A percentile compares a stretch with the other conserved stretches of the same genome.
Conservation (phyloP, 2,113 vertebrate species). For the Etheostoma cragini region DNA sequence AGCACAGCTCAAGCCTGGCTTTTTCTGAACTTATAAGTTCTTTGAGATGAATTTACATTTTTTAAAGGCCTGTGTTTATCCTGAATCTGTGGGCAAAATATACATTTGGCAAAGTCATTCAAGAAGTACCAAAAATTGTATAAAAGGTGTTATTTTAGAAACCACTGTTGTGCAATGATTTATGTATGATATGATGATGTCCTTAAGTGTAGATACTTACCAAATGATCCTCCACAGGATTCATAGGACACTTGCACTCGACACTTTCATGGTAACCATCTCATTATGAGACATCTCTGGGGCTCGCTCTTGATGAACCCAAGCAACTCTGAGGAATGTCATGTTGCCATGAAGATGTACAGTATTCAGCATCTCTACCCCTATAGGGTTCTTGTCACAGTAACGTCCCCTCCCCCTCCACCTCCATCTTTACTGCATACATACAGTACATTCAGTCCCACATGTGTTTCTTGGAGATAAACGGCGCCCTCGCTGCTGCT, state of each 20-base stretch:
- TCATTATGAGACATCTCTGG: conserved; percentile 37
- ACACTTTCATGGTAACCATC: conserved; percentile 25
- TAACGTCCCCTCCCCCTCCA: neutral
- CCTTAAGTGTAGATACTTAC: neutral
- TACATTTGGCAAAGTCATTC: neutral
- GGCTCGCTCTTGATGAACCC: neutral
- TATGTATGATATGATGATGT: neutral
- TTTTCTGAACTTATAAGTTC: neutral
- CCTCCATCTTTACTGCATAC: neutral
- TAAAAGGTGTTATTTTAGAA: neutral
- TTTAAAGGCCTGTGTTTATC: neutral
- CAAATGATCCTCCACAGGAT: neutral
- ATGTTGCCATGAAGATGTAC: conserved; percentile 71
- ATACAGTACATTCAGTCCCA: conserved; percentile 5
- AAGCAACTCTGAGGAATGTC: conserved; percentile 33
- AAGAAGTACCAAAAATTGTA: neutral
- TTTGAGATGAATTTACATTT: neutral
- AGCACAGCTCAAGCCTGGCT: neutral
- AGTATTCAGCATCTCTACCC: conserved; percentile 3
- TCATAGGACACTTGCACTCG: neutral
- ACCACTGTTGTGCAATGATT: neutral
- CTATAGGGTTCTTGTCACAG: neutral
- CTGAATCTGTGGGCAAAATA: neutral
- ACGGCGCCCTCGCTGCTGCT: conserved; percentile 8
- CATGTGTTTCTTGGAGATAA: conserved; percentile 22